Base-by-base conservation (phyloP, 2,113 vertebrate species). In the Macrotis lagotis region DNA sequence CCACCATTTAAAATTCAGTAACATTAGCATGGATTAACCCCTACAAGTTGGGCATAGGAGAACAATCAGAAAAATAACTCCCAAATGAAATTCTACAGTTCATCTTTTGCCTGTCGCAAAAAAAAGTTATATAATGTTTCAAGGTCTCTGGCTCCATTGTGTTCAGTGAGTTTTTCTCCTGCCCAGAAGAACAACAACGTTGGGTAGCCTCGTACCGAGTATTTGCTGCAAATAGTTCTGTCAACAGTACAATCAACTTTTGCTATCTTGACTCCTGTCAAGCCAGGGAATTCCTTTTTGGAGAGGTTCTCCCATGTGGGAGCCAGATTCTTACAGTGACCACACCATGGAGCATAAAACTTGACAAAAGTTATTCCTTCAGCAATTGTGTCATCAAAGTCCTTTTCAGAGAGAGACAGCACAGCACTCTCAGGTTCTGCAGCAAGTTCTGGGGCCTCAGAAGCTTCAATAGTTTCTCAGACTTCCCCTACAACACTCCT, bases 301-400 rank as follows among this genome's bases (percentile, higher is more conserved):
- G 99, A 99, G 50, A 99, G 99, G 50, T 99, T 99, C 92, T 99
- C 99, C 99, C 99, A 99, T 0, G 98, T 99, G 3, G 99, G 99
- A 96, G 99, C 99, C 96, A 99, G 99, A 96, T 99, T 99, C 98
- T 99, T 99, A 97, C 99, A 99, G 96, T 99, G 99, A 91, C 99
- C 99, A 95, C 99, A 99, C 99, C 99, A 99, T 0, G 99, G 99
- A 95, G 99, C 99, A 1, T 99, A 99, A 98, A 99, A 99, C 97
- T 99, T 99, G 98, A 99, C 97, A 95, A 99, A 99, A 91, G 99
- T 99, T 48, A 99, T 94, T 59, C 99, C 99, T 51, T 98, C 99
- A 44, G 99, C 99, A 50, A 99, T 95, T 0, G 98, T 98, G 95
- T 99, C 98, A 10, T 99, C 99, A 92, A 99, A 99, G 98, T 99